Conservation (phyloP, 2,113 vertebrate genomes). For the Zootoca vivipara region DNA sequence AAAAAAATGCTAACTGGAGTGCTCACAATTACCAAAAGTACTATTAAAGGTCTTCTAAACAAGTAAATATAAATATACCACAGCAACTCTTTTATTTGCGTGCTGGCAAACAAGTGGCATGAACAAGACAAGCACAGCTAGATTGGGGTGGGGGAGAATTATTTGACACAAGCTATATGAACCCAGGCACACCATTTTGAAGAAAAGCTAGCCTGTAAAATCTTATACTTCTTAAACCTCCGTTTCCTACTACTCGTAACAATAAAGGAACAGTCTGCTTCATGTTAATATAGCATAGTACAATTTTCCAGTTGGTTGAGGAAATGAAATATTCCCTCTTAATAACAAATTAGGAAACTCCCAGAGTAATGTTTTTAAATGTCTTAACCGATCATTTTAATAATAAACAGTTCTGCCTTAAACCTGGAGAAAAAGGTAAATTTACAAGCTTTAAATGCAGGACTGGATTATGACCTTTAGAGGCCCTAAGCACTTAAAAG, state of each 20-base stretch:
- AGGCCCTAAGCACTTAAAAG: no score
- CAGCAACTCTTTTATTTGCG: constrained; percentile 6
- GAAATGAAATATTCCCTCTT: neutral
- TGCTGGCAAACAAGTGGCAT: neutral
- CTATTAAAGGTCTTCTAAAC: neutral
- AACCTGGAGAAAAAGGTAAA: neutral
- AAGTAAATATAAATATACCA: neutral
- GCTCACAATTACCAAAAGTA: neutral
- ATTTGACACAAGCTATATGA: neutral
- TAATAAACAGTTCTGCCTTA: neutral
- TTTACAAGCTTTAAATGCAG: neutral
- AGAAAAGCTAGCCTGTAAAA: neutral
- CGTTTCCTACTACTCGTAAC: neutral
- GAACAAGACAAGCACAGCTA: neutral
- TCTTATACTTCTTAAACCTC: neutral
- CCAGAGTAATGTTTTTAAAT: neutral
- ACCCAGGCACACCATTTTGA: neutral
- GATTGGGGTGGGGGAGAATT: no score
- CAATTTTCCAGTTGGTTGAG: neutral
- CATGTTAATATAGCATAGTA: neutral
- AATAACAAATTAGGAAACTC: neutral
- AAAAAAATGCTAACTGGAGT: neutral
- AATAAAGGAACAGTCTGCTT: neutral
- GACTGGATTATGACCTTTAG: no score
- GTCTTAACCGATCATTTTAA: neutral